Evolutionary conservation across 1,140 invertebrate genomes (phyloP).

Genomic region (Polyergus mexicanus): DNA sequence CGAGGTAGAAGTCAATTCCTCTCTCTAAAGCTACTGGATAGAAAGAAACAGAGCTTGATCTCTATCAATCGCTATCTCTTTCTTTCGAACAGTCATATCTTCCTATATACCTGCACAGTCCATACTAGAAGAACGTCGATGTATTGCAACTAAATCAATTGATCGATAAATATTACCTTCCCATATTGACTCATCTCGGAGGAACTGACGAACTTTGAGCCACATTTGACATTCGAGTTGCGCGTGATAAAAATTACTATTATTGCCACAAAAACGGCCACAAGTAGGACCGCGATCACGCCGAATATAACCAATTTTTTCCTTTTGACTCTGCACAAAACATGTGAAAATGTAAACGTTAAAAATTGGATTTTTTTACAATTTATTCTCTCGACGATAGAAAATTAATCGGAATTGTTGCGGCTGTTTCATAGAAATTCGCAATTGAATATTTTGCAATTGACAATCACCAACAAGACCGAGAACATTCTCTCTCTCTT

Average conservation of each 20-base stretch:
- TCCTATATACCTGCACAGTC: too few species aligned
- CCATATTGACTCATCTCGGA: constrained; percentile 66
- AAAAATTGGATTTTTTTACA: constrained; percentile 1
- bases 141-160: not conserved
- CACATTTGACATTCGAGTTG: constrained; percentile 38
- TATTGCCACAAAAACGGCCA: constrained; percentile 63
- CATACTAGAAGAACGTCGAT: not conserved
- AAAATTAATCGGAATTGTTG: not conserved
- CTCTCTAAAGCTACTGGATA: too few species aligned
- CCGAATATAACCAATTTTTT: constrained; percentile 50
- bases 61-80: too few species aligned
- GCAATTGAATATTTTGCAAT: not conserved
- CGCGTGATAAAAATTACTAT: constrained; percentile 50
- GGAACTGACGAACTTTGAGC: constrained; percentile 24
- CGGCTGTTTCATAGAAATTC: not conserved
- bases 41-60: too few species aligned
- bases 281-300: constrained; percentile 44
- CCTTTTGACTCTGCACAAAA: constrained; percentile 48
- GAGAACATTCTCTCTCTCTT: not conserved
- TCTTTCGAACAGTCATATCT: too few species aligned
- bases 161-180: constrained; percentile 69
- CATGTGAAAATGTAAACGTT: constrained; percentile 5
- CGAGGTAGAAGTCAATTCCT: too few species aligned
- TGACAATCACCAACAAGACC: not conserved
- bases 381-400: not conserved